Base-by-base conservation (phyloP, 2,888 invertebrate genomes). In the Campopleginae sp. region DNA sequence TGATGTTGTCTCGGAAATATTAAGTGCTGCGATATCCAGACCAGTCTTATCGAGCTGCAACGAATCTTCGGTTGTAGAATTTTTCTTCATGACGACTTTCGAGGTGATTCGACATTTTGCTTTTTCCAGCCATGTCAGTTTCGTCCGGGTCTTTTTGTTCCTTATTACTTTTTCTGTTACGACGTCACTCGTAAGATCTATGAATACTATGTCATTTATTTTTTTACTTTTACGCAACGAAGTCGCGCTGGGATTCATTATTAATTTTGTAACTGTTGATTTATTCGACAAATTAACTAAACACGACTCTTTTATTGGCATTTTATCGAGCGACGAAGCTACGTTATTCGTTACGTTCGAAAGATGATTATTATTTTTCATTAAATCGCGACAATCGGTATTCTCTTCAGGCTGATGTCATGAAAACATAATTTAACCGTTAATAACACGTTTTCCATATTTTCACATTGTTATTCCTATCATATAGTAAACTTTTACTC, bases 111-210 rank as follows among this genome's bases (percentile, higher is more conserved):
- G 81, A 38, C 89, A 91, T 44, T 89, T 91, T 0, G 87, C 89
- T 54, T 90, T 88, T 51, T 90, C 88, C 8, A 92, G 84, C 93
- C 93, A 93, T 2, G 82, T 81, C 4, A 90, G 78, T 84, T 89
- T 90, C 65, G 86, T 89, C 1, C 86, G 72, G 0, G 72, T 87
- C 27, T 88, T 90, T 31, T 89, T 88, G 5, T 88, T 89, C 33
- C 89, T 92, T 80, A 91, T 88, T 46, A 91, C 87, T 80, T 88
- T 89, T 83, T 92, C 90, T 68, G 86, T 86, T 33, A 87, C 88
- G 63, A 87, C 87, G 33, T 93, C 93, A 23, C 87, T 90, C 23
- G 93, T 93, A 61, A 93, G 84, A 88, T 93, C 93, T n/a, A 93
- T 92, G 48, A 92, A 81, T 75, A 92, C 86, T 84, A 93, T 89